phyloP scores from a whole-genome alignment of 2,113 vertebrate species.

The Dipodomys ordii region DNA sequence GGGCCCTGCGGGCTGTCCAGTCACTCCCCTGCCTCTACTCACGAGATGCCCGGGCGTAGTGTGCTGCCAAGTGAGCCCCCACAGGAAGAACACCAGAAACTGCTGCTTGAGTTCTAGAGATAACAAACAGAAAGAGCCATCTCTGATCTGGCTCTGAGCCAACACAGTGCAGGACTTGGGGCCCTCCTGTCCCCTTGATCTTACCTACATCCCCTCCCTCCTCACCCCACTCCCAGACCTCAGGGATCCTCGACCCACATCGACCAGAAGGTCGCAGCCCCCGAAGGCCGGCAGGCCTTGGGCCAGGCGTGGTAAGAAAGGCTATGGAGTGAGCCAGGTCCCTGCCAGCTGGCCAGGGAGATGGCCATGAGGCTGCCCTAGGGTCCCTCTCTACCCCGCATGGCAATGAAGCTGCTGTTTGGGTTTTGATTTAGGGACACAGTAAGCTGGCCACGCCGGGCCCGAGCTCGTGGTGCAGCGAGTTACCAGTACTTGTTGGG shows the following conservation, averaged over 20 bases:
- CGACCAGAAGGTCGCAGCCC: background rate
- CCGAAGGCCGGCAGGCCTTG: rapidly evolving
- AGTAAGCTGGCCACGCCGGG: rapidly evolving
- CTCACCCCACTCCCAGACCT: background rate
- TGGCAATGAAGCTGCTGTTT: background rate
- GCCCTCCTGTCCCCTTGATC: background rate
- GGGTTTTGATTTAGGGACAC: background rate
- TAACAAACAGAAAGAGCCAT: rapidly evolving
- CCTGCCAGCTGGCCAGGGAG: background rate
- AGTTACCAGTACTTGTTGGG: rapidly evolving
- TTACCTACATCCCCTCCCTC: rapidly evolving
- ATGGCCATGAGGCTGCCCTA: background rate
- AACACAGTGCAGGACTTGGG: background rate
- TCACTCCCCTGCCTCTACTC: background rate
- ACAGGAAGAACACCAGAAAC: too few relatives aligned
- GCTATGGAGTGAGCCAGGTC: background rate
- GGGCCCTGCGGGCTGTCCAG: too few relatives aligned
- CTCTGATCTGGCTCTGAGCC: background rate
- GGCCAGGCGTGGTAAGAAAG: too few relatives aligned
- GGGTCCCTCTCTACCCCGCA: rapidly evolving
- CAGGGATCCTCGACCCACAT: rapidly evolving
- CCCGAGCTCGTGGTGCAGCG: background rate
- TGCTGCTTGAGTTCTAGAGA: too few relatives aligned
- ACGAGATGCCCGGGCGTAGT: too few relatives aligned
- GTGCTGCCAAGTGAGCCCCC: too few relatives aligned